Evolutionary conservation across 2,113 vertebrate species (phyloP).

Genomic region (Anthoscopus minutus): DNA sequence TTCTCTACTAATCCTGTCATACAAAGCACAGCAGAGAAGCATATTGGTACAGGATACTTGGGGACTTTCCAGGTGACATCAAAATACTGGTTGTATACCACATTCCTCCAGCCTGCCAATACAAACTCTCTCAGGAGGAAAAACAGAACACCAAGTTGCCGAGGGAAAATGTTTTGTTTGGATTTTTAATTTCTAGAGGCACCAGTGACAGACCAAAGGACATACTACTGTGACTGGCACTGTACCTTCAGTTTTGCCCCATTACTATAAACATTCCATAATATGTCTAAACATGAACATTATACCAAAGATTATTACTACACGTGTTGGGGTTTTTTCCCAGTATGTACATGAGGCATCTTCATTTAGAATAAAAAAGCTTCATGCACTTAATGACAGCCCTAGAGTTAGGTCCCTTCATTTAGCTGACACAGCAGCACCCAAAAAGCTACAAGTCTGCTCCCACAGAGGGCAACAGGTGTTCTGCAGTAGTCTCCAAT

Average conservation of each 20-base stretch:
- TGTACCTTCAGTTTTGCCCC: neutral
- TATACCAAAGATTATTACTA: neutral
- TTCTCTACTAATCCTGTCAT: neutral
- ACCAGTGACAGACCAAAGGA: neutral
- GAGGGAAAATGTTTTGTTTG: neutral
- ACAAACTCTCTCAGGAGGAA: neutral
- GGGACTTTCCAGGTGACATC: neutral
- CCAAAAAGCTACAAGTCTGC: neutral
- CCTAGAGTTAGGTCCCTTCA: neutral
- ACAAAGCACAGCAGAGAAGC: neutral
- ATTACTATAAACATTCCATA: neutral
- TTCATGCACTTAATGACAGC: neutral
- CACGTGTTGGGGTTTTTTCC: neutral
- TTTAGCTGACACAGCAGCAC: neutral
- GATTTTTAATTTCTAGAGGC: neutral
- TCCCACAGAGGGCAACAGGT: neutral
- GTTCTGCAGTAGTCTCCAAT: neutral
- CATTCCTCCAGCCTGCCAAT: neutral
- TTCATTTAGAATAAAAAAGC: neutral
- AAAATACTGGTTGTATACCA: neutral
- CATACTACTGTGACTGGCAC: neutral
- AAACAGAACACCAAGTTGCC: neutral
- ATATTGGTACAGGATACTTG: neutral
- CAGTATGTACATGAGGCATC: neutral
- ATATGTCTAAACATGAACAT: neutral